These are phyloP conservation scores for Sylvilagus bachmani DNA, from an alignment of 2,113 vertebrate genomes.

Conservation along the genomic window DNA sequence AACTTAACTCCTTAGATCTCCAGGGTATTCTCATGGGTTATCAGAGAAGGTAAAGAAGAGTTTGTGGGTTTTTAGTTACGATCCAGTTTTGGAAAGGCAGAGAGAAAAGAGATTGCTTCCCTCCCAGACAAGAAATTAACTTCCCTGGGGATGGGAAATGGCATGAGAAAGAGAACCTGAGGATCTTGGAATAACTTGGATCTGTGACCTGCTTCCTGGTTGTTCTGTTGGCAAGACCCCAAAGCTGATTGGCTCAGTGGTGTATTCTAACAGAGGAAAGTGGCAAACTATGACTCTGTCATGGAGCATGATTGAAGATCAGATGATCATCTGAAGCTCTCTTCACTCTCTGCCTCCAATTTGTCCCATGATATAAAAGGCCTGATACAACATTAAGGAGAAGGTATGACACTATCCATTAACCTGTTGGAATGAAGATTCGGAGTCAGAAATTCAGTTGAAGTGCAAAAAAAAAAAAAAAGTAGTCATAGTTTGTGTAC, in stretches of 20 bases:
- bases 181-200: neutral
- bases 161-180: neutral
- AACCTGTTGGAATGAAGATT: neutral
- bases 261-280: neutral
- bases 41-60: neutral
- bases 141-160: neutral
- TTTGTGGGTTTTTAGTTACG: neutral
- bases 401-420: neutral
- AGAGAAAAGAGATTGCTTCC: neutral
- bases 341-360: neutral
- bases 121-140: slow-evolving; percentile 20
- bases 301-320: neutral
- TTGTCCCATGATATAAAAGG: neutral
- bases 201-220: neutral
- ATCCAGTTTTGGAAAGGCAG: slow-evolving; percentile 36
- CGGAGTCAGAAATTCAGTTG: slow-evolving; percentile 46
- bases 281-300: neutral
- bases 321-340: neutral
- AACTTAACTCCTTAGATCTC: neutral
- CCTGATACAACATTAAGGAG: neutral
- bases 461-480: neutral
- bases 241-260: neutral
- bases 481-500: neutral
- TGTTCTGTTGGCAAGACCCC: neutral
- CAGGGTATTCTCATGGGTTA: neutral